Percentiles rank a stretch among this genome's conserved stretches.
Conservation (phyloP, 2,797 vertebrate species). For the Bradypodion pumilum region DNA sequence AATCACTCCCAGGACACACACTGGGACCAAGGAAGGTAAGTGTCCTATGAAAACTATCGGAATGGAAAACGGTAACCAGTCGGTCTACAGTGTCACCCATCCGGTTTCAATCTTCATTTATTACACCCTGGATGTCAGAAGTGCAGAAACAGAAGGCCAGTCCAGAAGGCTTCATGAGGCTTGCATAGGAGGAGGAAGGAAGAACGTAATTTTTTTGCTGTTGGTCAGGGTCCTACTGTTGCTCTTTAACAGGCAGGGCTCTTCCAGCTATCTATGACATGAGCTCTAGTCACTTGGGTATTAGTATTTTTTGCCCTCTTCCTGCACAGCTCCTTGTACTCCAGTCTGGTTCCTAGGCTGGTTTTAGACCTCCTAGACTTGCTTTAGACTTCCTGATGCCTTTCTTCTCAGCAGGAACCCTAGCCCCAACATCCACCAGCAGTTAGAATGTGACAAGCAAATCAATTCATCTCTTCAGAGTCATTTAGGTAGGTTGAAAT, state of each 20-base stretch:
- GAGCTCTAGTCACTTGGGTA: not conserved
- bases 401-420: not conserved
- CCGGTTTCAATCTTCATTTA: not conserved
- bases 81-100: not conserved
- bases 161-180: not conserved
- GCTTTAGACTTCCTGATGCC: no score
- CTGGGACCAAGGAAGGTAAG: not conserved
- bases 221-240: not conserved
- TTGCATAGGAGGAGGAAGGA: not conserved
- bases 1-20: not conserved
- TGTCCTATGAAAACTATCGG: not conserved
- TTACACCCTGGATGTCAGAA: not conserved
- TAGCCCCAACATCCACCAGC: not conserved
- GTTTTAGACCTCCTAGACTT: no score
- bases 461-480: not conserved
- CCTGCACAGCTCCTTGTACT: not conserved
- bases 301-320: not conserved
- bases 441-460: not conserved
- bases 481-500: not conserved
- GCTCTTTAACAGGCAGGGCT: not conserved
- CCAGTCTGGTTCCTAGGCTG: no score
- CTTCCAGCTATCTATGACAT: no score
- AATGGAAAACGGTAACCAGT: no score
- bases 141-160: not conserved
- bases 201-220: not conserved